Evolutionary conservation across 2,113 vertebrate species (phyloP), one percentile per base, ranked within the genome.

Genomic region (Bubalus kerabau): DNA sequence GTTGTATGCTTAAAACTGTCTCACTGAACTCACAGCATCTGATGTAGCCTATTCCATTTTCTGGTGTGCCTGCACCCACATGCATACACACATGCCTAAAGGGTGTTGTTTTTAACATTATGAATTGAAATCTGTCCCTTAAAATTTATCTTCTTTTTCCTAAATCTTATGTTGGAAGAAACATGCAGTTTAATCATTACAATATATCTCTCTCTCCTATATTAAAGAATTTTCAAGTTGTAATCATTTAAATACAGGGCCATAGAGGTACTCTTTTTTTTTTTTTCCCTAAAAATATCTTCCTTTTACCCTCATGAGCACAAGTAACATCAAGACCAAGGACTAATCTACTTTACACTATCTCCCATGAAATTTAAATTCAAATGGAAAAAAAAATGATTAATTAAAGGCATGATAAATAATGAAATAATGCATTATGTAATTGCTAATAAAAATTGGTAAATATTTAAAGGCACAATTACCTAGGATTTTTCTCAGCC

Each of bases 361-460:
- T 94, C 17, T 91, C 9, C 28, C 26, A 30, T 83, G 52, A 12
- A 87, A 90, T 90, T 93, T 93, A 23, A 76, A 21, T 59, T 82
- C 76, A 76, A 95, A 3, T 87, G 54, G 21, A 67, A 43, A 95
- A 9, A 80, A 48, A 71, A 60, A 85, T 5, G 59, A 74, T 62
- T 91, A 88, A 56, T 11, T 43, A 76, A 84, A 76, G 21, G 11
- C 5, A 81, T 62, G 4, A 50, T 88, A 85, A 82, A 88, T 82
- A 59, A 56, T 93, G 52, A 94, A 14, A 64, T 62, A 95, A 76
- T 67, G 3, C 32, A 56, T 78, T 85, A 80, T 16, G 48, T 60
- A 86, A 95, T 62, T 57, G 7, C 30, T 84, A 91, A 91, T 96
- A 50, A 95, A 85, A 94, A 95, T 11, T 62, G 14, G 7, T 91